Evolutionary conservation across 2,888 invertebrate genomes (phyloP).

Genomic region (Diloba caeruleocephala): DNA sequence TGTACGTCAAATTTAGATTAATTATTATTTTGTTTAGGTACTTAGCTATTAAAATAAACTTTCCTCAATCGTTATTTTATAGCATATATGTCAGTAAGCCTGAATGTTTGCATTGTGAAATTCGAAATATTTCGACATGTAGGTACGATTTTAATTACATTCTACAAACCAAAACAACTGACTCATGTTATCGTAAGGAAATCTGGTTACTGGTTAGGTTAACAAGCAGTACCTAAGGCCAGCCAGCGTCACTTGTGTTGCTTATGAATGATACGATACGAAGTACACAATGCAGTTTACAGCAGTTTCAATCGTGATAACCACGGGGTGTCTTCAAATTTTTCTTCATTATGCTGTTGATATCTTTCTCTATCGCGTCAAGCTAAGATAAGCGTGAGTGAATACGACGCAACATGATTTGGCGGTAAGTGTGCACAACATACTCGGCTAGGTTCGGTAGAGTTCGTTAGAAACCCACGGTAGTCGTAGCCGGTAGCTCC

Average conservation of each 20-base stretch:
- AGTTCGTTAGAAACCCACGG: slow-evolving; percentile 60
- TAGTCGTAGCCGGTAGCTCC: slow-evolving; percentile 70
- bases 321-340: slow-evolving; percentile 41
- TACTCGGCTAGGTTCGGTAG: slow-evolving; percentile 69
- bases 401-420: slow-evolving; percentile 67
- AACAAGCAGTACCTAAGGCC: slow-evolving; percentile 15
- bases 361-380: slow-evolving; percentile 58
- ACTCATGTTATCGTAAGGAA: slow-evolving; percentile 26
- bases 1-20: no score
- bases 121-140: no score
- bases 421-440: slow-evolving; percentile 63
- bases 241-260: slow-evolving; percentile 23
- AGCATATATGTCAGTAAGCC: no score
- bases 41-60: no score
- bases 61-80: no score
- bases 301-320: slow-evolving; percentile 29
- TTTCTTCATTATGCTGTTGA: slow-evolving; percentile 43
- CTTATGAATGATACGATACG: slow-evolving; percentile 13
- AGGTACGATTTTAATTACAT: slow-evolving; percentile 24
- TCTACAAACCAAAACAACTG: slow-evolving; percentile 23
- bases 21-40: no score
- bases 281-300: slow-evolving; percentile 21
- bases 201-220: slow-evolving; percentile 11
- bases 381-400: slow-evolving; percentile 57
- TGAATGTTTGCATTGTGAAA: no score